Conservation (phyloP, 2,113 vertebrate species). For the Silurus glanis region DNA sequence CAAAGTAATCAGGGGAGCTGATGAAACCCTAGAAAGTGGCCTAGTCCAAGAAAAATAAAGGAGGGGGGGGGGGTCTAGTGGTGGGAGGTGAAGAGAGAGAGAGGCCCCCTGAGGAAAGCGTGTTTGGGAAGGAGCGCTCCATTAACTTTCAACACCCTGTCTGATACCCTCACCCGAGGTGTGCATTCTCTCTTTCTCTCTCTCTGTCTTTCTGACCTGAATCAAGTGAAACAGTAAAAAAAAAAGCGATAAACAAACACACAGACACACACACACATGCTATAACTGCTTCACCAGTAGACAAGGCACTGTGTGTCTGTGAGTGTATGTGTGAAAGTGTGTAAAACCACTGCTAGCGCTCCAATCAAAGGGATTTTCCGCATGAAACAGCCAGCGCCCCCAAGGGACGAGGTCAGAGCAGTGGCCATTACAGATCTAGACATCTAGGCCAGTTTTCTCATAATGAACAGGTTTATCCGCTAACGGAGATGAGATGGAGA, state of each 20-base stretch:
- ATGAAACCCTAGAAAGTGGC: constrained; percentile 73
- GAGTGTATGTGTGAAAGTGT: constrained; percentile 17
- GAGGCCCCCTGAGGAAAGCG: constrained; percentile 64
- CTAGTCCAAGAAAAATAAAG: constrained; percentile 75
- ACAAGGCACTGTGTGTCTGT: constrained; percentile 22
- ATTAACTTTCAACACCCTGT: constrained; percentile 70
- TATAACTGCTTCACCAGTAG: constrained; percentile 22
- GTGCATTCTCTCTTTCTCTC: constrained; percentile 50
- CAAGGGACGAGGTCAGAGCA: constrained; percentile 76
- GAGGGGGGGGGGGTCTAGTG: constrained; percentile 70
- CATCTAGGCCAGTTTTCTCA: constrained; percentile 65
- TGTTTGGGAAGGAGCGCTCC: constrained; percentile 74
- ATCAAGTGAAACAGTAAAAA: constrained; percentile 52
- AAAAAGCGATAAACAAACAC: constrained; percentile 52
- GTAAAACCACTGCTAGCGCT: constrained; percentile 69
- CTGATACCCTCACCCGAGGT: constrained; percentile 62
- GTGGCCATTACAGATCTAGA: constrained; percentile 61
- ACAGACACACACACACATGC: constrained; percentile 65
- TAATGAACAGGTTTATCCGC: constrained; percentile 68
- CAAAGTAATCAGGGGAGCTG: constrained; percentile 67
- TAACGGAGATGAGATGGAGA: constrained; percentile 63
- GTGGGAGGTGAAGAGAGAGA: constrained; percentile 62
- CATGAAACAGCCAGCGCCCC: constrained; percentile 73
- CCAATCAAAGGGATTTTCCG: constrained; percentile 79
- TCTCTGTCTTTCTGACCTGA: constrained; percentile 55